Evolutionary conservation across 1,140 invertebrate species (phyloP), one percentile per base, ranked within the genome.

Genomic region (Tigriopus japonicus): DNA sequence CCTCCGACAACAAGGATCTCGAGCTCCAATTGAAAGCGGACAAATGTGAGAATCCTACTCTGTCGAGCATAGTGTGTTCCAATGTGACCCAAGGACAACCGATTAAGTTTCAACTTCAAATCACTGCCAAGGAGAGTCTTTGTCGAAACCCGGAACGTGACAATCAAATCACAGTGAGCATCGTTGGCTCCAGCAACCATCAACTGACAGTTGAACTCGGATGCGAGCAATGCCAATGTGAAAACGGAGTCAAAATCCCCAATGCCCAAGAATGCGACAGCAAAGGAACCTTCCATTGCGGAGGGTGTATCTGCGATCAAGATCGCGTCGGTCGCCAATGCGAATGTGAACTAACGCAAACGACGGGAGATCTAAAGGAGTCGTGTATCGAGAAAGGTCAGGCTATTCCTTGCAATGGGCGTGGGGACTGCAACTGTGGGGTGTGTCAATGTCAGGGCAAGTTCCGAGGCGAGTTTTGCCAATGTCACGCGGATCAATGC

Each of bases 401-500:
- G 28, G 28, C 28, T 9, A 35, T 35, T 35, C 28, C 28, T 14
- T 54, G 52, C 21, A 49, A 28, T 40, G 19, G 63, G 43, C 52
- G 52, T 43, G 17, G 42, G 40, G 35, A 55, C 64, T 62, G 61
- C 35, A 52, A n/a, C 14, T 62, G 28, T 43, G 14, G 7, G 17
- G 45, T 28, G 9, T 15, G 49, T 52, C 45, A 24, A 21, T 64
- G 24, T 14, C 35, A 28, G 13, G 52, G 56, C 53, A 43, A 40
- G 21, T 41, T 63, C 41, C 55, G 24, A 17, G 62, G 62, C 15
- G 62, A 52, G n/a, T 63, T 62, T 43, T 63, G 62, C 19, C 28
- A 75, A 35, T 78, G 76, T 21, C 62, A 63, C 17, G 28, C 9
- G 28, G 28, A 35, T 9, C 28, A 35, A 35, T 35, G 28, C 9